Conservation (phyloP, 2,888 invertebrate genomes). For the Lochmaea crataegi region DNA sequence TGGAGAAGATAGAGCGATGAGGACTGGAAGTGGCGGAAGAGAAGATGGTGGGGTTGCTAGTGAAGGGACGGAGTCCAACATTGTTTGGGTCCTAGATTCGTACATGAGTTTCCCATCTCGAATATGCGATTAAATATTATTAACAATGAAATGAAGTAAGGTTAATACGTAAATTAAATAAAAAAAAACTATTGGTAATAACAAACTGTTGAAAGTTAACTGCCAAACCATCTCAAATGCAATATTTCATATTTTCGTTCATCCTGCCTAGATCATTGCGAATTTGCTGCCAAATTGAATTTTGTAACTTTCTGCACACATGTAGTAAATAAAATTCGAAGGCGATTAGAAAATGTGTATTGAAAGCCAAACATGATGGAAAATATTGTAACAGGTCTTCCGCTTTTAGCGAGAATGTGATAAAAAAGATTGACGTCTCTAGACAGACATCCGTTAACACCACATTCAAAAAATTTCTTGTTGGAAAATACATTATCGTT, state of each 20-base stretch:
- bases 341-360: constrained; percentile 16
- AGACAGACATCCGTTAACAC: constrained; percentile 17
- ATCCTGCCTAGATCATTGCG: not conserved
- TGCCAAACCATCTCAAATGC: not conserved
- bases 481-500: constrained; percentile 5
- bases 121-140: too few species aligned
- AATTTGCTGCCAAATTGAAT: constrained; percentile 2
- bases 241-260: not conserved
- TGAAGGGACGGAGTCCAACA: too few species aligned
- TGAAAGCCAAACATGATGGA: constrained; percentile 26
- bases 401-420: constrained; percentile 10
- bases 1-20: too few species aligned
- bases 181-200: too few species aligned
- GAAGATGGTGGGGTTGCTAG: too few species aligned
- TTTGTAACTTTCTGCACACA: not conserved
- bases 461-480: constrained; percentile 4
- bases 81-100: too few species aligned
- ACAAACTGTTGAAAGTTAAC: not conserved
- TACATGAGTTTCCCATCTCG: too few species aligned
- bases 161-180: too few species aligned
- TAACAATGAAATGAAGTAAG: too few species aligned
- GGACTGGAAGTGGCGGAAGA: too few species aligned
- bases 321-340: not conserved
- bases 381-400: constrained; percentile 18
- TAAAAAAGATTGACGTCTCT: constrained; percentile 23